Base-by-base conservation (phyloP, 2,888 invertebrate genomes). In the Polia nebulosa region DNA sequence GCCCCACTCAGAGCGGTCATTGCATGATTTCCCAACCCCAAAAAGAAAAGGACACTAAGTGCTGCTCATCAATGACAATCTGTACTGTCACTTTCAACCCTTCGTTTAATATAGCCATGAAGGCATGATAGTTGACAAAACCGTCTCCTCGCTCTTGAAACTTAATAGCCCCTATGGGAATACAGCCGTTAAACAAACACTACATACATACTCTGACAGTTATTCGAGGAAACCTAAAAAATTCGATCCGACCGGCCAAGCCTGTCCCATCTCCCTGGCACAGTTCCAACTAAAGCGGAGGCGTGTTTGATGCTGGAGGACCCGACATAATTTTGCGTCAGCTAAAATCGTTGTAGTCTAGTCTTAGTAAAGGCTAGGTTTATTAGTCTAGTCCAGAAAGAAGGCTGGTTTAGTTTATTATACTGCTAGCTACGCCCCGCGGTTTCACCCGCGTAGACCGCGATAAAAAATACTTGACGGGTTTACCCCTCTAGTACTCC, bases 241-340 rank as follows among this genome's bases (percentile, higher is more conserved):
- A 41, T 61, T 77, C 78, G 73, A 77, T 93, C 64, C 49, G 36
- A 11, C 22, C 32, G 45, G 17, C 22, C 41, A 34, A 59, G 44
- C 78, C 72, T 56, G 25, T 34, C 34, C 45, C 52, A 29, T 51
- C 22, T 77, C 56, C 44, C 47, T 79, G 60, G 60, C 68, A 51
- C 22, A 44, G 7, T 36, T 65, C 80, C 60, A 67, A 71, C 57
- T 70, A 6, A n/a, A 51, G 41, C 51, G 36, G 15, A 36, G 53
- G 67, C 68, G 27, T 17, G 41, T 32, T 29, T 11, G n/a, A n/a
- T n/a, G 25, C 34, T 55, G 49, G 56, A 68, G 57, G 57, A 56
- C 57, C 69, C 76, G 51, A 45, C 69, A 56, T 51, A n/a, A 15
- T 51, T 57, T 57, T 25, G 20, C 41, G 44, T 76, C 69, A 72